Evolutionary conservation across 1,140 invertebrate species (phyloP), one percentile per base, ranked within the genome.

Genomic region (Globodera ellingtonae): DNA sequence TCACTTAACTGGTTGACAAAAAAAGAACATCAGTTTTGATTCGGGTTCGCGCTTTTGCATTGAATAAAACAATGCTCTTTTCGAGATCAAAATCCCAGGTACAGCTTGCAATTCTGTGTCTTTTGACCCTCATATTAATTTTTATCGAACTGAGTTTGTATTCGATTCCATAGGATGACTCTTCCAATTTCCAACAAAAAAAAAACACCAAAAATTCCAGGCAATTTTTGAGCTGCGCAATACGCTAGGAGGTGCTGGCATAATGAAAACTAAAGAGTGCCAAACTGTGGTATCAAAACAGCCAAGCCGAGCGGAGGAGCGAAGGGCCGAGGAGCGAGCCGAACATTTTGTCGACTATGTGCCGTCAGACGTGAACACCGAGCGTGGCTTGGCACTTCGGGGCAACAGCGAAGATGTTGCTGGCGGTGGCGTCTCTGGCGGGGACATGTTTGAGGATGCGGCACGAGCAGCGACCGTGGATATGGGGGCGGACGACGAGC

Each of bases 321-420:
- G 81, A 21, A 82, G 78, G 35, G 79, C 79, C 10, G 85, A 87
- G 9, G 89, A 90, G 78, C 94, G 94, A 83, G 91, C 92, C 72
- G 93, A 95, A 83, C 92, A 95, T 91, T 98, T 94, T 87, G 93
- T 98, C 84, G 93, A 93, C 9, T 97, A 98, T 90, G 90, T 92
- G 67, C 93, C 95, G 8, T 91, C 93, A 35, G 95, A 98, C 89
- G 93, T 93, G 89, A 93, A 95, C 83, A 94, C 94, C 0, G 96
- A 98, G 70, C 35, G 48, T 47, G 86, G 71, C 8, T 71, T 84
- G 46, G 80, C 79, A 44, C 83, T 83, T 50, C 59, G 82, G 69
- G 66, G 74, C 50, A 74, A 85, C 47, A 15, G 46, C 35, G 35
- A 35, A 2, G 35, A 35, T 35, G 35, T 35, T 35, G 24, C 21